Evolutionary conservation across 2,888 invertebrate species (phyloP).

Genomic region (Trilocha varians): DNA sequence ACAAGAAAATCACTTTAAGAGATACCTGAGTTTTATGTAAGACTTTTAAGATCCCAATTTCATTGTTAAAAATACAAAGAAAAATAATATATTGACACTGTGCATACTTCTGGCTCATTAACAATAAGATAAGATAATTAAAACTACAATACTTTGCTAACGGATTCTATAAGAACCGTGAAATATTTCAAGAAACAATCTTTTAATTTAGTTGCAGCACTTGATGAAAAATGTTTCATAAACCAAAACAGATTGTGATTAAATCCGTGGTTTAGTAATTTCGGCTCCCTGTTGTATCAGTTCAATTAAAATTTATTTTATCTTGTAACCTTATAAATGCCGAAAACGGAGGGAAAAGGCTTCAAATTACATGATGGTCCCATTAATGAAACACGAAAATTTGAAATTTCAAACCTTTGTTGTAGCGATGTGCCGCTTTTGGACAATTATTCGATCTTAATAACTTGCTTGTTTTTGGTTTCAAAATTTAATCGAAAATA

Average conservation of each 20-base stretch:
- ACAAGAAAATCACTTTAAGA: no score
- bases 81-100: no score
- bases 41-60: no score
- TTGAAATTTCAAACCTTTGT: slow-evolving; percentile 18
- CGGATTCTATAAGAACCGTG: no score
- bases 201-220: slow-evolving; percentile 5
- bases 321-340: slow-evolving; percentile 19
- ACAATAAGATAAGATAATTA: no score
- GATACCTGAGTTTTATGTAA: no score
- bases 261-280: not conserved
- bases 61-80: no score
- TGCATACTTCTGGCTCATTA: no score
- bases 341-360: slow-evolving; percentile 21
- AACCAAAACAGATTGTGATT: not conserved
- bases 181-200: not conserved
- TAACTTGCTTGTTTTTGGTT: not conserved
- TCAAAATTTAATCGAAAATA: not conserved
- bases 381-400: slow-evolving; percentile 29
- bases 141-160: no score
- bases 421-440: slow-evolving; percentile 14
- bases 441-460: not conserved
- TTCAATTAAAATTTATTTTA: slow-evolving; percentile 20
- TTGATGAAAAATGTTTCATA: not conserved
- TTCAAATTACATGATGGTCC: slow-evolving; percentile 25
- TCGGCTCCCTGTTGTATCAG: slow-evolving; percentile 5